Evolutionary conservation across 2,113 vertebrate species (phyloP).

Genomic region (Numenius arquata): DNA sequence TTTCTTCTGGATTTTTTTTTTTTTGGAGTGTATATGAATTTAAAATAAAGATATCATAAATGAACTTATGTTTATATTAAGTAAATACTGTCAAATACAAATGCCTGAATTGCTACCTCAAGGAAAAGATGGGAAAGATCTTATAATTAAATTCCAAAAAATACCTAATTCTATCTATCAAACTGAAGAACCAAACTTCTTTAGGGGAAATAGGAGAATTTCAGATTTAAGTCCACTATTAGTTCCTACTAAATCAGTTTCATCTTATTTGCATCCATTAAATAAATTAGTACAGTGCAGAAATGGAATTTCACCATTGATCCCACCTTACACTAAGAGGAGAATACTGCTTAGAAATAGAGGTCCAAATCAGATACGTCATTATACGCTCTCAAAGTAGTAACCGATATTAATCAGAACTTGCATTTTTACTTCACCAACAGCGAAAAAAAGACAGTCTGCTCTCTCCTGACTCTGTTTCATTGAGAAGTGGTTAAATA

Average conservation of each 20-base stretch:
- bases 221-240: not conserved
- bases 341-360: constrained; percentile 35
- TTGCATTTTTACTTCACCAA: not conserved
- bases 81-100: constrained; percentile 55
- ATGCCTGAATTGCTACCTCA: constrained; percentile 41
- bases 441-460: not conserved
- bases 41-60: constrained; percentile 37
- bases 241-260: constrained; percentile 14
- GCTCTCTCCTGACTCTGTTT: not conserved
- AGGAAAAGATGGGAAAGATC: constrained; percentile 8
- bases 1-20: not conserved
- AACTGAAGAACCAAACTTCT: not conserved
- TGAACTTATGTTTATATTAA: constrained; percentile 14
- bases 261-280: constrained; percentile 15
- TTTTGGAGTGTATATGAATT: constrained; percentile 25
- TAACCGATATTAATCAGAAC: not conserved
- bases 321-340: not conserved
- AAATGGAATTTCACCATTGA: constrained; percentile 24
- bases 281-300: constrained; percentile 48
- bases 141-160: not conserved
- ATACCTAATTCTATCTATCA: not conserved
- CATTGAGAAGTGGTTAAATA: not conserved
- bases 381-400: not conserved
- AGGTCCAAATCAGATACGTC: not conserved
- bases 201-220: not conserved